Evolutionary conservation across 2,113 vertebrate species (phyloP), one percentile per base, ranked within the genome.

Genomic region (Cryptotis parvus): DNA sequence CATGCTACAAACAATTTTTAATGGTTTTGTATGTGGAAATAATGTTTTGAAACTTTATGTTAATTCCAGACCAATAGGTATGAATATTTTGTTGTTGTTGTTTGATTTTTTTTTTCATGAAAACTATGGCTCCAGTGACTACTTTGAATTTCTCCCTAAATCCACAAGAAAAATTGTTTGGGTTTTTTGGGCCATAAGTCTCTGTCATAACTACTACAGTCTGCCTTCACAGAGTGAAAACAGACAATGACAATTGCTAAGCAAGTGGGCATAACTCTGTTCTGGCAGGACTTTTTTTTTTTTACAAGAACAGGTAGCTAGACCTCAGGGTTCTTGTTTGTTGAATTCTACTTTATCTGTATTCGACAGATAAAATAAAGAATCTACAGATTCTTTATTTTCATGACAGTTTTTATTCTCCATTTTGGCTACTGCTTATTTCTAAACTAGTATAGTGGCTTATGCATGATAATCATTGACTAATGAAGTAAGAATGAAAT

Each of bases 1-100:
- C 87, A 91, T 66, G 39, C 39, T 96, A 94, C 91, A 78, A 20
- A 2, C 6, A 74, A 65, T 65, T 76, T 80, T 93, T 35, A 94
- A 81, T 92, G 6, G 31, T 94, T 29, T 92, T 94, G 89, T 45
- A 93, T 91, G 35, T 92, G 83, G 77, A 79, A 87, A 87, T 49
- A 3, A 20, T 70, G 31, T 79, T 66, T 63, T 89, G 35, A 92
- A 49, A 95, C 43, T 96, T 96, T 61, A 94, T 58, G 78, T 74
- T 92, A 87, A 91, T 93, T 20, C 5, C 91, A 72, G 63, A 52
- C 61, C 79, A 78, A 66, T 85, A 86, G 22, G 22, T 95, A 20
- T 79, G 85, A 91, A 41, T 91, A 89, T 49, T n/a, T 92, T 49
- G 15, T 12, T n/a, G 45, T 49, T 49, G 10, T 49, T 14, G 14